These are phyloP conservation scores for Microcebus lehilahytsara DNA, from an alignment of 2,113 vertebrate species.

Conservation along the genomic window DNA sequence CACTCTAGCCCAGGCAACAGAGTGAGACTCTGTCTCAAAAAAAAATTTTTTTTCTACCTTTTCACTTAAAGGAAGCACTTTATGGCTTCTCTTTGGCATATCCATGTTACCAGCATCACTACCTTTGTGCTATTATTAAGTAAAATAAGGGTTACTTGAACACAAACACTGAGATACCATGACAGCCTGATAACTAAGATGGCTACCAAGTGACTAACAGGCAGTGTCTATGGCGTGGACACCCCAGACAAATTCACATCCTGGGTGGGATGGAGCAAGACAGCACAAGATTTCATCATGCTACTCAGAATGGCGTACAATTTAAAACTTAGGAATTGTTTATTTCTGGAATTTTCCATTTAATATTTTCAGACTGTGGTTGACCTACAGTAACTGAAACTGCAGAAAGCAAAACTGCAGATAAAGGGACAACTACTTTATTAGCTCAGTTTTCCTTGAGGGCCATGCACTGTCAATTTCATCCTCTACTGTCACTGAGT, in stretches of 20 bases:
- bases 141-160: neutral
- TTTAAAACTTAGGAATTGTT: neutral
- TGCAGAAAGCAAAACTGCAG: neutral
- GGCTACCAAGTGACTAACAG: neutral
- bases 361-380: neutral
- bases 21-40: too few relatives aligned
- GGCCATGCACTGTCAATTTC: neutral
- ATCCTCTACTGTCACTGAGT: neutral
- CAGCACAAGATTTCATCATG: neutral
- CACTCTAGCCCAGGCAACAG: too few relatives aligned
- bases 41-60: neutral
- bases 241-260: neutral
- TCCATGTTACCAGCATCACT: neutral
- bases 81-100: neutral
- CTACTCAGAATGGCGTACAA: neutral
- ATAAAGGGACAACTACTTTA: neutral
- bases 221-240: neutral
- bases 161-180: neutral
- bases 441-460: neutral
- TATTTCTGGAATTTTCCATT: neutral
- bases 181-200: neutral
- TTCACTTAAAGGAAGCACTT: neutral
- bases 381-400: neutral
- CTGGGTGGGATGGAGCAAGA: neutral
- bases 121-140: neutral